Evolutionary conservation across 2,113 vertebrate species (phyloP).

Genomic region (Okapia johnstoni): DNA sequence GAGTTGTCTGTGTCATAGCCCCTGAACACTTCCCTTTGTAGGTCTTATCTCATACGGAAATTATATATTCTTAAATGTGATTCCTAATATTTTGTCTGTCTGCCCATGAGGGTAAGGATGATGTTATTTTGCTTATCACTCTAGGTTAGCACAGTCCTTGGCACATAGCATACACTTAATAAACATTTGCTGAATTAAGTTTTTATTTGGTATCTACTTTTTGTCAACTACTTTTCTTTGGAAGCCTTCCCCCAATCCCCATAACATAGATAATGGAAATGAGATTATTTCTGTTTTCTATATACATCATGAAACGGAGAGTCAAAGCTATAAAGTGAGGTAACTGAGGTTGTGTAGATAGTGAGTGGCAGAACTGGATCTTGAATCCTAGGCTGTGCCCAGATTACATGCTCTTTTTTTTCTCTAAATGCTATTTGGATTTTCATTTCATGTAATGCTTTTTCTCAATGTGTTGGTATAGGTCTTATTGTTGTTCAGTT

Average conservation of each 20-base stretch:
- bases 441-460: background rate
- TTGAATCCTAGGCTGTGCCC: background rate
- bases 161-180: background rate
- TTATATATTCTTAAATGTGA: background rate
- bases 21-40: too few relatives aligned
- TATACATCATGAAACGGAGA: background rate
- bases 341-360: background rate
- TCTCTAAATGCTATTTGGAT: background rate
- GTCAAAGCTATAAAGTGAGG: background rate
- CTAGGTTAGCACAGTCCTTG: background rate
- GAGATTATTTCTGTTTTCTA: background rate
- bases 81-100: background rate
- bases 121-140: accelerated
- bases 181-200: background rate
- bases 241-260: background rate
- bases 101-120: background rate
- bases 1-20: background rate
- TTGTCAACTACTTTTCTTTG: background rate
- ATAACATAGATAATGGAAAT: background rate
- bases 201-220: background rate
- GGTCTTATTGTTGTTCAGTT: background rate
- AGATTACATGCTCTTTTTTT: background rate
- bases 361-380: background rate
- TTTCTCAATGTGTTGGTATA: background rate
- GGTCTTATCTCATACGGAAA: background rate